phyloP scores from a whole-genome alignment of 2,113 vertebrate species.

The Orycteropus afer region DNA sequence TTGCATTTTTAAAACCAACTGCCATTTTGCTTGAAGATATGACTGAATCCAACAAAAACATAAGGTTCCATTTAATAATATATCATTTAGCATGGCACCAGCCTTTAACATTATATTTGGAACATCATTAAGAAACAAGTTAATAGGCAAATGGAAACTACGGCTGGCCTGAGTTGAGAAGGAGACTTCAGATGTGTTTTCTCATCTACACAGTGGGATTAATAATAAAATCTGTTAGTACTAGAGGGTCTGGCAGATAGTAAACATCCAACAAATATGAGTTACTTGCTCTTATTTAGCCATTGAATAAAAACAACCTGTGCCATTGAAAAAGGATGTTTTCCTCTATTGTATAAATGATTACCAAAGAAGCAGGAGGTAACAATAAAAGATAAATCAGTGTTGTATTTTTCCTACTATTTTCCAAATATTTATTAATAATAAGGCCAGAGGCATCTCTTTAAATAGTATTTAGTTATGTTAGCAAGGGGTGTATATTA shows the following conservation, averaged over 20 bases:
- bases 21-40: conserved; percentile 19
- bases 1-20: background rate
- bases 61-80: background rate
- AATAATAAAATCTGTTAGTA: background rate
- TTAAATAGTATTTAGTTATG: conserved; percentile 43
- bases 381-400: background rate
- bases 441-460: conserved; percentile 34
- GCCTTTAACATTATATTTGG: background rate
- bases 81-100: background rate
- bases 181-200: background rate
- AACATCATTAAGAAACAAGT: background rate
- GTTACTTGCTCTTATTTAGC: background rate
- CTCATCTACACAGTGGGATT: background rate
- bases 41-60: background rate
- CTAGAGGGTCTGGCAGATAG: background rate
- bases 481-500: background rate
- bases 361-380: conserved; percentile 16
- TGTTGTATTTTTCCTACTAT: background rate
- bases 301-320: conserved; percentile 6
- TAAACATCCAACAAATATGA: background rate
- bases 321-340: conserved; percentile 38
- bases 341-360: conserved; percentile 10
- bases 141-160: background rate
- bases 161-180: background rate
- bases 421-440: conserved; percentile 34